Evolutionary conservation across 2,888 invertebrate genomes (phyloP).

Genomic region (Stictocephala bisonia): DNA sequence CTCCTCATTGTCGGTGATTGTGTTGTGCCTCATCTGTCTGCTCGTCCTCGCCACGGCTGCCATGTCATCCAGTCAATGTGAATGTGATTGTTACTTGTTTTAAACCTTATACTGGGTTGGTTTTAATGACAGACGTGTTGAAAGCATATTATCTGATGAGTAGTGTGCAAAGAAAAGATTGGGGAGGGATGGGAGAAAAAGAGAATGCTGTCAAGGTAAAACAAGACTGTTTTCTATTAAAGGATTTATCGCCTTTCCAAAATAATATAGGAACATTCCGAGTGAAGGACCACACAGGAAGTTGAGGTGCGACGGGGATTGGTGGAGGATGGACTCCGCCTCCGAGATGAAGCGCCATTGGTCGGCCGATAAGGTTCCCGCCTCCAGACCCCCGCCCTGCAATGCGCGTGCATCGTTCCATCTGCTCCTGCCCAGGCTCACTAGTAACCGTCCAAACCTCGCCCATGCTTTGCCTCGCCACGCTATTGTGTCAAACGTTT

Average conservation of each 20-base stretch:
- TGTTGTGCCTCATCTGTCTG: no score
- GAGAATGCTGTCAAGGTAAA: conserved; percentile 44
- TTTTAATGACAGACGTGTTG: conserved; percentile 35
- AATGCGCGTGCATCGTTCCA: conserved; percentile 1
- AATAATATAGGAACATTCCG: conserved; percentile 46
- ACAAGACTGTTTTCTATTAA: conserved; percentile 48
- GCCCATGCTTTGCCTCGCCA: no score
- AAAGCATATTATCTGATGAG: conserved; percentile 38
- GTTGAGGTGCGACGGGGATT: conserved; percentile 34
- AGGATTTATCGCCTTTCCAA: conserved; percentile 45
- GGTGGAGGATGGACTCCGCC: conserved; percentile 30
- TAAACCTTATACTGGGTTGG: conserved; percentile 30
- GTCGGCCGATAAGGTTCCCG: not conserved
- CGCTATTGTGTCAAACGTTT: not conserved
- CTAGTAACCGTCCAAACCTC: conserved; percentile 44
- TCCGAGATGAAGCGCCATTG: conserved; percentile 29
- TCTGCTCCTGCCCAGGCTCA: no score
- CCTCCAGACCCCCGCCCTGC: conserved; percentile 28
- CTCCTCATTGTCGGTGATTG: no score
- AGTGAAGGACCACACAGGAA: conserved; percentile 46
- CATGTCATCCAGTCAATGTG: no score
- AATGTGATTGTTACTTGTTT: conserved; percentile 24
- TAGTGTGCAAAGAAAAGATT: conserved; percentile 12
- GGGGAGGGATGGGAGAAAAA: conserved; percentile 16
- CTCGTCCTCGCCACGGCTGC: no score